Evolutionary conservation across 2,888 invertebrate genomes (phyloP), one percentile per base, ranked within the genome.

Genomic region (Baronia brevicornis): DNA sequence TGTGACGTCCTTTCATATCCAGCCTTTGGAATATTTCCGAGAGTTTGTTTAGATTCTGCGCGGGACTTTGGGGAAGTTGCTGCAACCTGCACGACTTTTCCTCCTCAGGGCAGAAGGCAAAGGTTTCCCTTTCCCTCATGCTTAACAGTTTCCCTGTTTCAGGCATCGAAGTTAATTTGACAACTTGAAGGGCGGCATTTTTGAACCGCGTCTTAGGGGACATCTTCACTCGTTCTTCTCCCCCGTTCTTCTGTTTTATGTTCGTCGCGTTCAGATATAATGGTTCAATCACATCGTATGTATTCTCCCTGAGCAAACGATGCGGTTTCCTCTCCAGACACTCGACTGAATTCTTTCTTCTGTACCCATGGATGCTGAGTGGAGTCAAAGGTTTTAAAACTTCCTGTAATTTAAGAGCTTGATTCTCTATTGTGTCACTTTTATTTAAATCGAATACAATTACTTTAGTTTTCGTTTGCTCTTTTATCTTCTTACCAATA

Each of bases 261-360:
- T 58, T 69, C 2, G 56, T 46, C 9, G 66, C 51, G 11, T 58
- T 71, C 33, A 75, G 49, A 38, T 64, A 79, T 14, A 78, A 55
- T 0, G 84, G 84, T 33, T 82, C 65, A 26, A 84, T 62, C 4
- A 84, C 78, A 31, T 84, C 80, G 43, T 84, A 84, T 0, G 84
- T 84, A 39, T 84, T 82, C 51, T 84, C 82, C 41, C 84, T 54
- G 3, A 82, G 25, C 4, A 84, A 46, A 28, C 73, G 74, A 31
- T 75, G 77, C 0, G 78, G 77, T 31, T 59, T 74, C 36, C 51
- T 61, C 4, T 48, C 49, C 2, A 53, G 36, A 5, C 51, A 46
- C 6, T 70, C 67, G 15, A 64, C 36, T 0, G 67, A 57, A 14
- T 47, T 66, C 33, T 68, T 74, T 23, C 69, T 62, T 9, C 40